phyloP scores from a whole-genome alignment of 2,888 invertebrate genomes.

The Ellobium chinense region DNA sequence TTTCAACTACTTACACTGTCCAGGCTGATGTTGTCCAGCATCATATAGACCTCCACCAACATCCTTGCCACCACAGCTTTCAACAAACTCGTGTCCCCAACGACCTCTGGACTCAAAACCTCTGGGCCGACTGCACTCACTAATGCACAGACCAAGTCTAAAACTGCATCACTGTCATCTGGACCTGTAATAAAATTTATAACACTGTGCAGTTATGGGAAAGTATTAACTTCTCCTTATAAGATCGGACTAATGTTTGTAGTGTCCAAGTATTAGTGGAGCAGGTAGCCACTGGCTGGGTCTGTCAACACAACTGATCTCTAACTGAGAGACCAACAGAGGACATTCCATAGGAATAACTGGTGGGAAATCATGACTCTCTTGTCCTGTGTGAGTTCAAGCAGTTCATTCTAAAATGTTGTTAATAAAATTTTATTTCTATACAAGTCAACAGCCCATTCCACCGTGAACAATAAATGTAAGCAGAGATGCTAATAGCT shows the following conservation, averaged over 20 bases:
- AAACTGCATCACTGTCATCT: slow-evolving; percentile 27
- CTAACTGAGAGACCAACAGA: too few relatives aligned
- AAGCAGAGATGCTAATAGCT: too few relatives aligned
- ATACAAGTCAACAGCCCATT: too few relatives aligned
- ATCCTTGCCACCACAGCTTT: slow-evolving; percentile 33
- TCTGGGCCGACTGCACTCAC: slow-evolving; percentile 17
- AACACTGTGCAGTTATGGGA: background rate
- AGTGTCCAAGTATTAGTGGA: too few relatives aligned
- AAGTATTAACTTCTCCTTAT: background rate
- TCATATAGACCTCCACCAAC: slow-evolving; percentile 33
- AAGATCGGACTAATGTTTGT: too few relatives aligned
- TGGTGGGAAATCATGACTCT: background rate
- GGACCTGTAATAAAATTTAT: slow-evolving; percentile 10
- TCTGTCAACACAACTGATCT: too few relatives aligned
- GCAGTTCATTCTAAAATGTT: background rate
- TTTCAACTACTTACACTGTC: slow-evolving; percentile 32
- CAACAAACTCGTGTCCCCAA: background rate
- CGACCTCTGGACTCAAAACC: background rate
- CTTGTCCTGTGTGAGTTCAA: background rate
- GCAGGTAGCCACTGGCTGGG: too few relatives aligned
- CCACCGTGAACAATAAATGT: too few relatives aligned
- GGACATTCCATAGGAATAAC: background rate
- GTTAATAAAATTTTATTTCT: too few relatives aligned
- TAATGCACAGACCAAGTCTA: slow-evolving; percentile 20
- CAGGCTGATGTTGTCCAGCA: slow-evolving; percentile 18